Evolutionary conservation across 1,140 invertebrate genomes (phyloP).

Genomic region (Drosophila lowei): DNA sequence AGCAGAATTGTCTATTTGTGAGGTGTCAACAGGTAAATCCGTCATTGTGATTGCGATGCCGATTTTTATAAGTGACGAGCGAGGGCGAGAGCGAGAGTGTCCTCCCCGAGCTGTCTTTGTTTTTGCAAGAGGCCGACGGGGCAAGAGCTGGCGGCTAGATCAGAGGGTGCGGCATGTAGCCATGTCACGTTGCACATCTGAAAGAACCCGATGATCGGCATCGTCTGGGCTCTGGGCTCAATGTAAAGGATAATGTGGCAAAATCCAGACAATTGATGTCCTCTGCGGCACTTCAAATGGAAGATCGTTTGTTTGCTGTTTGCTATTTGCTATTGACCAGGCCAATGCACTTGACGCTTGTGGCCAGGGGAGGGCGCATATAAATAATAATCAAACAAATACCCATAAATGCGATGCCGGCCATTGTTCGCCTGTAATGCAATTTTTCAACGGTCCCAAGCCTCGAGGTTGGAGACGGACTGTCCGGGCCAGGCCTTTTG

Average conservation of each 20-base stretch:
- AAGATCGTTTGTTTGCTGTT: constrained; percentile 56
- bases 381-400: constrained; percentile 76
- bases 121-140: constrained; percentile 52
- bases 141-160: constrained; percentile 51
- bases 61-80: constrained; percentile 38
- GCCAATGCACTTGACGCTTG: constrained; percentile 64
- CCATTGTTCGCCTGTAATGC: constrained; percentile 40
- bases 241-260: constrained; percentile 79
- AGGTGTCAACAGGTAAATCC: constrained; percentile 79
- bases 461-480: constrained; percentile 10
- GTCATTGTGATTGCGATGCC: constrained; percentile 70
- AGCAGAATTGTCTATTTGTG: constrained; percentile 70
- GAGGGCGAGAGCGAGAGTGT: constrained; percentile 8
- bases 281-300: constrained; percentile 74
- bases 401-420: constrained; percentile 22
- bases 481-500: constrained; percentile 10
- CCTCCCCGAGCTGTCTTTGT: constrained; percentile 44
- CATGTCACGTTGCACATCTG: constrained; percentile 75
- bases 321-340: constrained; percentile 48
- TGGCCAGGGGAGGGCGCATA: constrained; percentile 56
- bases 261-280: constrained; percentile 76
- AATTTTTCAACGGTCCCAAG: neutral
- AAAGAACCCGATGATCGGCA: constrained; percentile 12
- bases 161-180: constrained; percentile 56
- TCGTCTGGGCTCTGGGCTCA: constrained; percentile 50